Conservation (phyloP, 2,888 invertebrate species). For the Amphipyra tragopoginis region DNA sequence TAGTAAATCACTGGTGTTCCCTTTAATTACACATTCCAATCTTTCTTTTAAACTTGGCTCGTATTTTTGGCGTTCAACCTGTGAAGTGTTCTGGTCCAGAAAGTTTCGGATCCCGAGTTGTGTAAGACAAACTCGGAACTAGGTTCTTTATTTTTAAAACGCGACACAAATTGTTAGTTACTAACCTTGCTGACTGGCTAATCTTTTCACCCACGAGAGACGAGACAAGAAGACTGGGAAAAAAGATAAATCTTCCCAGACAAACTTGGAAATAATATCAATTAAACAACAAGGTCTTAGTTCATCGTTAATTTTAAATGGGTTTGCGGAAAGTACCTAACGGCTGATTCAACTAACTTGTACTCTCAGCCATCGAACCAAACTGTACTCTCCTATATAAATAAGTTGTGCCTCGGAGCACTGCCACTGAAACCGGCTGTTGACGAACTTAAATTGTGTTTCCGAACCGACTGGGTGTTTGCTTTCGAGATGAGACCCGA, state of each 20-base stretch:
- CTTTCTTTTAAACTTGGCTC: slow-evolving; percentile 64
- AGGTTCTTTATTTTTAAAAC: slow-evolving; percentile 21
- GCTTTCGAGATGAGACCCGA: slow-evolving; percentile 67
- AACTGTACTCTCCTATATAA: slow-evolving; percentile 62
- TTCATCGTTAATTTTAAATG: slow-evolving; percentile 55
- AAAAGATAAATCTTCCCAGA: neutral
- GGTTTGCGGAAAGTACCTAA: slow-evolving; percentile 46
- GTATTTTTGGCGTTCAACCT: slow-evolving; percentile 51
- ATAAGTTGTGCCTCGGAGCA: slow-evolving; percentile 63
- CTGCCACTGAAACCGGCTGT: slow-evolving; percentile 69
- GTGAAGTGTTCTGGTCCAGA: slow-evolving; percentile 37
- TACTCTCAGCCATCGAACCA: slow-evolving; percentile 52
- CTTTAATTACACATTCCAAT: slow-evolving; percentile 78
- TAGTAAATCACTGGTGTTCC: slow-evolving; percentile 75
- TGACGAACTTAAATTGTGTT: slow-evolving; percentile 85
- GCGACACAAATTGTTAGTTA: slow-evolving; percentile 13
- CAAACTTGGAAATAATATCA: slow-evolving; percentile 14
- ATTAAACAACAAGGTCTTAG: slow-evolving; percentile 3
- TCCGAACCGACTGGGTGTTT: slow-evolving; percentile 70
- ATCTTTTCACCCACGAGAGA: too few relatives aligned
- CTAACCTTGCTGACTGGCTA: too few relatives aligned
- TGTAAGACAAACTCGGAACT: slow-evolving; percentile 33
- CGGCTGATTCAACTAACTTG: slow-evolving; percentile 63
- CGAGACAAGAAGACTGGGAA: too few relatives aligned
- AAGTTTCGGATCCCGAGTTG: slow-evolving; percentile 41